Evolutionary conservation across 2,113 vertebrate species (phyloP).

Genomic region (Cochlearius cochlearius): DNA sequence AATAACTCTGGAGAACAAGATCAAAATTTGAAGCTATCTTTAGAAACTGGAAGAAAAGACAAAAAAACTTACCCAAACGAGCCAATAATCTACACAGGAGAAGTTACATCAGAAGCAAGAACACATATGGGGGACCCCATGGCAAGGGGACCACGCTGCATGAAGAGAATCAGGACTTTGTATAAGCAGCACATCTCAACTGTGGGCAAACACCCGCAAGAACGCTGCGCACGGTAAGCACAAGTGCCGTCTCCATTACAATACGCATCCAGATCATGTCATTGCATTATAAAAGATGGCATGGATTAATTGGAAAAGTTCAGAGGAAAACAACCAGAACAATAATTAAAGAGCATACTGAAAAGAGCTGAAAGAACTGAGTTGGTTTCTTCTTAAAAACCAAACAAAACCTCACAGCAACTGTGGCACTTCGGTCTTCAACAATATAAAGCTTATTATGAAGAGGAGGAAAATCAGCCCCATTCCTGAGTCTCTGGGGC

Average conservation of each 20-base stretch:
- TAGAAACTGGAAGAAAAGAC: not conserved
- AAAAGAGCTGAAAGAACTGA: not conserved
- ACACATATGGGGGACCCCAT: not conserved
- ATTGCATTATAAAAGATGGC: accelerated
- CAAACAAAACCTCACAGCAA: not conserved
- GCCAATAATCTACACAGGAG: not conserved
- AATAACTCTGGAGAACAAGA: not conserved
- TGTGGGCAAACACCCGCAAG: not conserved
- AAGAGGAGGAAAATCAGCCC: not conserved
- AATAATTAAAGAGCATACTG: not conserved
- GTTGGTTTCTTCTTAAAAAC: not conserved
- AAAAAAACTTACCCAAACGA: not conserved
- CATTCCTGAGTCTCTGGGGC: not conserved
- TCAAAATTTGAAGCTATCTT: not conserved
- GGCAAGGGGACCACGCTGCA: not conserved
- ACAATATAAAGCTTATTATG: not conserved
- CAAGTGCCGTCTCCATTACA: not conserved
- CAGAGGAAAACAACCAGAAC: not conserved
- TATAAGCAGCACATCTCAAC: not conserved
- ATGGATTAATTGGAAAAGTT: not conserved
- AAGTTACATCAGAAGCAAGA: not conserved
- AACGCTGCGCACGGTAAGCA: accelerated
- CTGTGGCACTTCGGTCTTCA: too few relatives aligned
- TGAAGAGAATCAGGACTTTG: not conserved
- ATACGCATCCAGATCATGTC: accelerated